Evolutionary conservation across 2,888 invertebrate genomes (phyloP), one percentile per base, ranked within the genome.

Genomic region (Tuberolachnus salignus): DNA sequence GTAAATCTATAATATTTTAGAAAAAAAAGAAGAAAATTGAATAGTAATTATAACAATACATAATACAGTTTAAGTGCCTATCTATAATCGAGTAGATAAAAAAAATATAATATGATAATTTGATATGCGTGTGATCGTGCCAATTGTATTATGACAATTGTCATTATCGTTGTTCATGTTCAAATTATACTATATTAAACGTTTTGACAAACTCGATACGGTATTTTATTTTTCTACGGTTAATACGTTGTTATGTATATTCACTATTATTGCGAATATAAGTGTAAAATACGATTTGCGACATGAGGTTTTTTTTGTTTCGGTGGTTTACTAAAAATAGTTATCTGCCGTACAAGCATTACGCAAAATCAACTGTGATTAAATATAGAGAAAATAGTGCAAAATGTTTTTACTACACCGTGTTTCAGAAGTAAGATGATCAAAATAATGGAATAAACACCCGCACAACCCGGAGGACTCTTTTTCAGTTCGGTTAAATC

Each of bases 1-100:
- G 53, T 73, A 64, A 53, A 64, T 64, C 63, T 34, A 34, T 6
- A 34, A 34, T 34, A 34, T 34, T 34, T 53, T 74, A 74, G 73
- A 74, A 74, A 73, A 63, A 69, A 14, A 74, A 53, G 73, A 73
- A 73, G 73, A 73, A 73, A 73, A 63, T 63, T 64, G 64, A 74
- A 73, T n/a, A 23, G 42, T 1, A 44, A 55, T 74, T 53, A 74
- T 64, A 44, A 53, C 34, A 34, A 34, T 34, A 34, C 6, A 34
- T 34, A 34, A 34, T 34, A n/a, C n/a, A n/a, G n/a, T 34, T 34
- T 34, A 34, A 34, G 6, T n/a, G n/a, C n/a, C n/a, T n/a, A n/a
- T 53, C 63, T 63, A 23, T 53, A 53, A n/a, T 74, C n/a, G 73
- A 74, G 73, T 44, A 8, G 64, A 44, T 74, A 74, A 74, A 74